These are phyloP conservation scores for Pterois miles DNA, from an alignment of 2,797 vertebrate species.

Conservation along the genomic window DNA sequence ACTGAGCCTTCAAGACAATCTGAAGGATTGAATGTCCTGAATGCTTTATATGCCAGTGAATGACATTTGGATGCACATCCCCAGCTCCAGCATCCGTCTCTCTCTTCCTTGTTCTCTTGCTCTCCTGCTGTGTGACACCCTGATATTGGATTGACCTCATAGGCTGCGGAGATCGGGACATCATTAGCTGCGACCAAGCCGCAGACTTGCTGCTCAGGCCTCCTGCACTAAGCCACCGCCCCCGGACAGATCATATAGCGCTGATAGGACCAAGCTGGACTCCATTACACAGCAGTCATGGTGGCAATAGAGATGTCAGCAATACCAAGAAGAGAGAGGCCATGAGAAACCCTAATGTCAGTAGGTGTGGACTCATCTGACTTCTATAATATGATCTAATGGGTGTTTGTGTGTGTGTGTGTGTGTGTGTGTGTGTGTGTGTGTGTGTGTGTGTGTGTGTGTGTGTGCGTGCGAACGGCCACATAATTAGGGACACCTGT, in stretches of 20 bases:
- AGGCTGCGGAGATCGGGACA: conserved; percentile 72
- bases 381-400: neutral
- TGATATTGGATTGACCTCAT: conserved; percentile 78
- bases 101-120: conserved; percentile 31
- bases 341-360: conserved; percentile 45
- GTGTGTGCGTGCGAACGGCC: too few relatives aligned
- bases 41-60: conserved; percentile 37
- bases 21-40: neutral
- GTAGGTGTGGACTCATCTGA: conserved; percentile 8
- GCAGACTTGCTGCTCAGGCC: conserved; percentile 64
- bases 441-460: too few relatives aligned
- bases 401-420: too few relatives aligned
- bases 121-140: conserved; percentile 49
- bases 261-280: conserved; percentile 63
- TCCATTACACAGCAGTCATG: conserved; percentile 53
- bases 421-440: too few relatives aligned
- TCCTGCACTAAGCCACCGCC: conserved; percentile 49
- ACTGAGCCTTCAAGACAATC: conserved; percentile 15
- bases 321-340: conserved; percentile 64
- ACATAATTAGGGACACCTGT: too few relatives aligned
- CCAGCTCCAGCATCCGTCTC: conserved; percentile 21
- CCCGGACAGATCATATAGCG: conserved; percentile 59
- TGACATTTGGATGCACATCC: conserved; percentile 45
- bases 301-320: conserved; percentile 59
- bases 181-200: conserved; percentile 72